phyloP scores from a whole-genome alignment of 2,797 vertebrate species.

The Enteromius mattozi region DNA sequence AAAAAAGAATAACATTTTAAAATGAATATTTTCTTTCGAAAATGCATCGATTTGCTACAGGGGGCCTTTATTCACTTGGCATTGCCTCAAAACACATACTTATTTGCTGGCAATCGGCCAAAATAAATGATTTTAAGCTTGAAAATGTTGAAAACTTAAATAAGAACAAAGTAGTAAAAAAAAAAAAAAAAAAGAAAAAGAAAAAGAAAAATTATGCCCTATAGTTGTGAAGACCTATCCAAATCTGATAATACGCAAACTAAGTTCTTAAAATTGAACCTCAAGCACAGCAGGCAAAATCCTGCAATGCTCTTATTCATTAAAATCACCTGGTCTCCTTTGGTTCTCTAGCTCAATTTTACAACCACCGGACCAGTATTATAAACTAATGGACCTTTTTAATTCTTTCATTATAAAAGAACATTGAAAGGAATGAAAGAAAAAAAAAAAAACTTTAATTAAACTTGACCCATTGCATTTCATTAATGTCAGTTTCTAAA shows the following conservation, averaged over 20 bases:
- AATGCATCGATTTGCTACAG: too few relatives aligned
- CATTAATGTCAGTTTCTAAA: conserved; percentile 69
- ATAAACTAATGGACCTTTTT: background rate
- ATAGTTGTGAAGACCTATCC: background rate
- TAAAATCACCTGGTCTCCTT: conserved; percentile 5
- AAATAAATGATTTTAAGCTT: background rate
- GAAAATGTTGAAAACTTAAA: background rate
- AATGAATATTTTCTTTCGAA: too few relatives aligned
- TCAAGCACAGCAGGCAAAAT: background rate
- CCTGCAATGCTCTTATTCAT: background rate
- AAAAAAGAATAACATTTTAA: too few relatives aligned
- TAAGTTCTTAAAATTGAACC: background rate
- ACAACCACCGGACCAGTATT: background rate
- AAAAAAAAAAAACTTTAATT: conserved; percentile 63
- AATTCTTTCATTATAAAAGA: background rate
- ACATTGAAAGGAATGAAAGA: background rate
- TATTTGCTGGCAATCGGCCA: background rate
- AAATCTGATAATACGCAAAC: background rate
- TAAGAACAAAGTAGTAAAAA: background rate
- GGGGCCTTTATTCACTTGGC: background rate
- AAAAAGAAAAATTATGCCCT: background rate
- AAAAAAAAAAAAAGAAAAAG: background rate
- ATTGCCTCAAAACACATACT: background rate
- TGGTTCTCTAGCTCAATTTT: background rate
- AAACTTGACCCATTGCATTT: conserved; percentile 59